Evolutionary conservation across 2,113 vertebrate species (phyloP).

Genomic region (Proteles cristata): DNA sequence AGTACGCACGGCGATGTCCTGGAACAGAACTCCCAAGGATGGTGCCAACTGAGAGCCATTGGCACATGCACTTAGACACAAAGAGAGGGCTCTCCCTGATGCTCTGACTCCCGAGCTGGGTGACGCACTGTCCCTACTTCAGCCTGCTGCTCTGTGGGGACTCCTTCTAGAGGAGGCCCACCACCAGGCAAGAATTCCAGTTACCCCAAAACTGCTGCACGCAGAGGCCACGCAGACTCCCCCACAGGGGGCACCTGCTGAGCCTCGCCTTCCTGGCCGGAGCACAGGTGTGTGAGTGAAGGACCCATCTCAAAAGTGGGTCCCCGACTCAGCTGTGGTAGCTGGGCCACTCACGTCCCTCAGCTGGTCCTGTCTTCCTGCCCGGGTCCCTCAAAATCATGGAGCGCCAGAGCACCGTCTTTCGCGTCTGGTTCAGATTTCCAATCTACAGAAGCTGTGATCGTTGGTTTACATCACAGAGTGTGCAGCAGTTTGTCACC

Average conservation of each 20-base stretch:
- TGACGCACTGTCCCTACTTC: rapidly evolving
- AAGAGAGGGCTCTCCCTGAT: rapidly evolving
- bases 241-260: rapidly evolving
- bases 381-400: rapidly evolving
- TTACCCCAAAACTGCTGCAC: rapidly evolving
- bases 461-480: not conserved
- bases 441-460: rapidly evolving
- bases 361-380: not conserved
- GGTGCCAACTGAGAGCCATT: rapidly evolving
- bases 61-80: not conserved
- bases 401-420: not conserved
- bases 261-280: not conserved
- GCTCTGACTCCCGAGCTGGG: not conserved
- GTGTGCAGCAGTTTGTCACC: not conserved
- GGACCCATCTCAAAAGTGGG: not conserved
- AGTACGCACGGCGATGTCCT: rapidly evolving
- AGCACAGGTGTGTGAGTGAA: not conserved
- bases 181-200: no score
- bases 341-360: not conserved
- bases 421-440: no score
- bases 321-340: no score
- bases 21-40: not conserved
- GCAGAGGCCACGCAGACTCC: not conserved
- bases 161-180: not conserved
- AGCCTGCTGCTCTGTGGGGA: not conserved